A percentile compares a stretch with the other conserved stretches of the same genome.
Evolutionary conservation across 64 coral and sea anemone species (phyloP).

Genomic region (Acropora tenuis): DNA sequence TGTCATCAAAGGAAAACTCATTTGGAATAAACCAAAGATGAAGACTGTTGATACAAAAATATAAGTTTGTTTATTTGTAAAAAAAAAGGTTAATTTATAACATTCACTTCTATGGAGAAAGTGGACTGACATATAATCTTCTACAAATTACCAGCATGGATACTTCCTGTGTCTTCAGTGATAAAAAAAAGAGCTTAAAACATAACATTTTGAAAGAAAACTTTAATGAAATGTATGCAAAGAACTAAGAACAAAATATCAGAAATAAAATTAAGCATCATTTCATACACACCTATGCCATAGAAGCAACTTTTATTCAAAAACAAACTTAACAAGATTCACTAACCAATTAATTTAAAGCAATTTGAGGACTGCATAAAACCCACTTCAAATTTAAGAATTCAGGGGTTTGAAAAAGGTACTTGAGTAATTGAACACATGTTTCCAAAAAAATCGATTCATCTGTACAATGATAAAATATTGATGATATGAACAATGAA

Average conservation of each 20-base stretch:
- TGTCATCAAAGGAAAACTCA: too few relatives aligned
- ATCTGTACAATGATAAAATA: neutral
- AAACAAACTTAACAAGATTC: too few relatives aligned
- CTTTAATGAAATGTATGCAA: neutral
- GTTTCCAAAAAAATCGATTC: neutral
- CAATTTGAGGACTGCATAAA: too few relatives aligned
- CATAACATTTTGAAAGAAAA: neutral
- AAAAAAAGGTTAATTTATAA: neutral
- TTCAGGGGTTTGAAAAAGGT: too few relatives aligned
- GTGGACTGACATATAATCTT: neutral
- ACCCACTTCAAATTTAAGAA: too few relatives aligned
- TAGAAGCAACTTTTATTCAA: too few relatives aligned
- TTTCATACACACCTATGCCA: neutral
- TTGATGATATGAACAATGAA: neutral
- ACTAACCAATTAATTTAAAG: too few relatives aligned
- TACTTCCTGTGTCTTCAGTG: neutral
- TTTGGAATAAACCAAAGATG: too few relatives aligned
- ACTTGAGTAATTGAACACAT: slow-evolving; percentile 1
- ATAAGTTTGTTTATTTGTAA: neutral
- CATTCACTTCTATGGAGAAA: neutral
- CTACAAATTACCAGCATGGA: neutral
- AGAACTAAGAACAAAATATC: neutral
- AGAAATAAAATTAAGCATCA: neutral
- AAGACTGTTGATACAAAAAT: too few relatives aligned
- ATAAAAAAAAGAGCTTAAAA: neutral